Percentiles rank a stretch among this genome's conserved stretches.
These are phyloP conservation scores for Centropus bengalensis DNA, from an alignment of 2,113 vertebrate species.

Conservation along the genomic window DNA sequence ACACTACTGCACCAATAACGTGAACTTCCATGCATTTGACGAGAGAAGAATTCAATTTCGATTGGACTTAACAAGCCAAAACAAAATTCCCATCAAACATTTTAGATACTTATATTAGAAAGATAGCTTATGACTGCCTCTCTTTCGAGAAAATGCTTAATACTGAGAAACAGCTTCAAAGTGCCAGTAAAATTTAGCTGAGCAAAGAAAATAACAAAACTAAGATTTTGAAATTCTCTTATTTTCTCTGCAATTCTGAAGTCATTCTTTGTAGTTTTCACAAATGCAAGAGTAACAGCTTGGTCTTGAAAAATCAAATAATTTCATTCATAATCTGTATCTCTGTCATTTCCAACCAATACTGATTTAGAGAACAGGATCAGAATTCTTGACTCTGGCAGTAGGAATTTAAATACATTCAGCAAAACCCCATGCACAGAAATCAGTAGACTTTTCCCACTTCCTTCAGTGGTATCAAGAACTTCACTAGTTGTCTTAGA, in stretches of 20 bases:
- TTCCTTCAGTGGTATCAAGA: neutral
- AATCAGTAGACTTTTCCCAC: neutral
- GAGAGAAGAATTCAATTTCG: neutral
- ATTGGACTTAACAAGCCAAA: neutral
- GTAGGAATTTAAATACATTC: neutral
- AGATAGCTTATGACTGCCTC: neutral
- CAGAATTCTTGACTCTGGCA: neutral
- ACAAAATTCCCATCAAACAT: neutral
- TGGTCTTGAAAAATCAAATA: neutral
- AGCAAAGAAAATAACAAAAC: neutral
- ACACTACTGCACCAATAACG: slow-evolving; percentile 32
- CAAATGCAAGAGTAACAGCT: neutral
- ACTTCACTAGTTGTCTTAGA: neutral
- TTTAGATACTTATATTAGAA: neutral
- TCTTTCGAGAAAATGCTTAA: neutral
- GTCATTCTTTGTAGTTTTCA: neutral
- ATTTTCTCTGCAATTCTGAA: neutral
- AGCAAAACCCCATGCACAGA: neutral
- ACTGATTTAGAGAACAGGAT: neutral
- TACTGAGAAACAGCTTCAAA: neutral
- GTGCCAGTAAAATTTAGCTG: neutral
- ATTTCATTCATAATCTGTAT: neutral
- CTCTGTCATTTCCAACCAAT: neutral
- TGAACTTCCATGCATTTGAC: neutral
- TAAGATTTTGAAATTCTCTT: neutral